Evolutionary conservation across 2,888 invertebrate species (phyloP).

Genomic region (Bimastos eiseni): DNA sequence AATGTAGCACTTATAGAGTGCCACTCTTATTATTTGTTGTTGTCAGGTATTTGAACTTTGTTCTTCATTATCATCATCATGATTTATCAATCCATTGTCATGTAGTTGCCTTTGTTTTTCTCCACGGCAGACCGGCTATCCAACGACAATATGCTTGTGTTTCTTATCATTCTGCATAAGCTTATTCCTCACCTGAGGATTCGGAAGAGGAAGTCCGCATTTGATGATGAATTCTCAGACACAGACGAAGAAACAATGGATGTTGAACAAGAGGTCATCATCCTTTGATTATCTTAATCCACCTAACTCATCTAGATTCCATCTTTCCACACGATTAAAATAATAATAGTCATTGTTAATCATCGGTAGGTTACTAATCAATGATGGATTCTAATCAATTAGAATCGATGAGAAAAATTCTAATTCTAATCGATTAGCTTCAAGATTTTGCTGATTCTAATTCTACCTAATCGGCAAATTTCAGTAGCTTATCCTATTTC

Average conservation of each 20-base stretch:
- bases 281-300: too few species aligned
- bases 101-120: neutral
- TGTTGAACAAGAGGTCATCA: conserved; percentile 13
- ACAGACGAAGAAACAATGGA: conserved; percentile 1
- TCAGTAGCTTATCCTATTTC: too few species aligned
- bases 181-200: conserved; percentile 14
- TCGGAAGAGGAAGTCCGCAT: neutral
- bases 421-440: neutral
- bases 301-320: too few species aligned
- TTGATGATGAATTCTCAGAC: neutral
- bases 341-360: too few species aligned
- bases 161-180: neutral
- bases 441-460: neutral
- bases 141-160: neutral
- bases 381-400: too few species aligned
- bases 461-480: neutral
- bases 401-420: too few species aligned
- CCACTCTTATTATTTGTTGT: too few species aligned
- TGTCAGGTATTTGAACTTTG: neutral
- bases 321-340: too few species aligned
- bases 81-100: neutral
- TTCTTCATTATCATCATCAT: too few species aligned
- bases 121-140: neutral
- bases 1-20: too few species aligned
- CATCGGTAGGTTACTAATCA: too few species aligned